These are phyloP conservation scores for Dicentrarchus labrax DNA, from an alignment of 2,113 vertebrate species.

Conservation along the genomic window DNA sequence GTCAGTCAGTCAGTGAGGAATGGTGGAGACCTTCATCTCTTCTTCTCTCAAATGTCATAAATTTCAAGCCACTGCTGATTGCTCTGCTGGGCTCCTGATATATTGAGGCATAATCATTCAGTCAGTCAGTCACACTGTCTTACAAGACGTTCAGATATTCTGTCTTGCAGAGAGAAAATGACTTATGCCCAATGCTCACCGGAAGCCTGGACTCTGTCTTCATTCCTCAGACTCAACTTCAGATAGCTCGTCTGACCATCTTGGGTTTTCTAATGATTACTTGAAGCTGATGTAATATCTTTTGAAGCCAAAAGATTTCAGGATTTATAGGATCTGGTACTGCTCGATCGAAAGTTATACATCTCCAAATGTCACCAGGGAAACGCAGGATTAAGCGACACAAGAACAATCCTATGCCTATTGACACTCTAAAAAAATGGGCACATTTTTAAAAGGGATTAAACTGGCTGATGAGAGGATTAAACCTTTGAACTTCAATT, in stretches of 20 bases:
- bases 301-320: conserved; percentile 4
- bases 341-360: not conserved
- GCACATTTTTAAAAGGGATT: not conserved
- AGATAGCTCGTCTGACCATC: not conserved
- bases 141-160: conserved; percentile 12
- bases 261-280: conserved; percentile 10
- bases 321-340: not conserved
- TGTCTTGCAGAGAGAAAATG: conserved; percentile 36
- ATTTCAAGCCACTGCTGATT: conserved; percentile 24
- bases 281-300: conserved; percentile 3
- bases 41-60: conserved; percentile 16
- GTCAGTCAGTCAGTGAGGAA: conserved; percentile 24
- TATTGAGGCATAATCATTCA: conserved; percentile 27
- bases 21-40: not conserved
- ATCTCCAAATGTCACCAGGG: not conserved
- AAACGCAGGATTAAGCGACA: not conserved
- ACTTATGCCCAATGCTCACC: conserved; percentile 9
- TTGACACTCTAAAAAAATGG: not conserved
- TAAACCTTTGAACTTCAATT: not conserved
- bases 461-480: not conserved
- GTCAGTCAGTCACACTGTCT: conserved; percentile 41
- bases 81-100: conserved; percentile 19
- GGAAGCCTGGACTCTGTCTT: not conserved
- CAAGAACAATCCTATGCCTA: not conserved
- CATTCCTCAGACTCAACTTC: conserved; percentile 5